Conservation (phyloP, 1,140 invertebrate genomes). For the Proctacanthus coquilletti region DNA sequence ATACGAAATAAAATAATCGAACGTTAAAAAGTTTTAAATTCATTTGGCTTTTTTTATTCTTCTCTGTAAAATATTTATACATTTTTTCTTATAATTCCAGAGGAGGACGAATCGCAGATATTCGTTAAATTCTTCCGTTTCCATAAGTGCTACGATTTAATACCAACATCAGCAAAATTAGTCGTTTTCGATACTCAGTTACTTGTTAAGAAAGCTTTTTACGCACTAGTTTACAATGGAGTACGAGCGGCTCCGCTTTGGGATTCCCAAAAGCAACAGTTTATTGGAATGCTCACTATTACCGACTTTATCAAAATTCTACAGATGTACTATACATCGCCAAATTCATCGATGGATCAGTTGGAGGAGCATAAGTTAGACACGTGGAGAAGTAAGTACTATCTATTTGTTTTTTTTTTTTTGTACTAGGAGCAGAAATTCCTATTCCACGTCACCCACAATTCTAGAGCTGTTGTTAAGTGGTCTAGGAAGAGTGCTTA, state of each 20-base stretch:
- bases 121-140: conserved; percentile 99
- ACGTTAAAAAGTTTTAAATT: neutral
- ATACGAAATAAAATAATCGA: neutral
- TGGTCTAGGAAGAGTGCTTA: too few relatives aligned
- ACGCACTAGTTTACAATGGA: conserved; percentile 95
- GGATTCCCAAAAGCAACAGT: conserved; percentile 84
- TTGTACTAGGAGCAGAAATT: too few relatives aligned
- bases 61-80: neutral
- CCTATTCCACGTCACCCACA: too few relatives aligned
- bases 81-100: conserved; percentile 46
- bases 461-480: too few relatives aligned
- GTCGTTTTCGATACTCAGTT: conserved; percentile 99
- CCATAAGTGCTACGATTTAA: conserved; percentile 98
- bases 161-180: conserved; percentile 96
- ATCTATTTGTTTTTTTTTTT: too few relatives aligned
- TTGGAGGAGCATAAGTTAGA: conserved; percentile 94
- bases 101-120: conserved; percentile 90
- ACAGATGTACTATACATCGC: conserved; percentile 93
- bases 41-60: neutral
- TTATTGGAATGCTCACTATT: conserved; percentile 96
- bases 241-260: conserved; percentile 95
- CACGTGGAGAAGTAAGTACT: conserved; percentile 72
- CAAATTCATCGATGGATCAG: conserved; percentile 83
- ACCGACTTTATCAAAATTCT: conserved; percentile 99
- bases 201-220: conserved; percentile 97